Evolutionary conservation across 2,888 invertebrate species (phyloP), one percentile per base, ranked within the genome.

Genomic region (Belgica antarctica): DNA sequence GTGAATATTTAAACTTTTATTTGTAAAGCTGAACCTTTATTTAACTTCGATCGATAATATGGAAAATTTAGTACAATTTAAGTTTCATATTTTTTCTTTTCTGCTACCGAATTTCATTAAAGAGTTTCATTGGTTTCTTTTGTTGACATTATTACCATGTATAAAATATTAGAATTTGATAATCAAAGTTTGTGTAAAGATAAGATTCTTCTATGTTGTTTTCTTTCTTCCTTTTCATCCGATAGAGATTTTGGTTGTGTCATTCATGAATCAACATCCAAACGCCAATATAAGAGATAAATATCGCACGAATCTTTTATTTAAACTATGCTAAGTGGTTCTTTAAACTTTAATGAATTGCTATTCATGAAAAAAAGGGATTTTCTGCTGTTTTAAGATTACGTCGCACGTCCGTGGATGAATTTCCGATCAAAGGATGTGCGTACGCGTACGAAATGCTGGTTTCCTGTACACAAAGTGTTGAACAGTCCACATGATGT

Each of bases 1-100:
- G 15, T 41, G 41, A 41, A 41, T 41, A n/a, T 41, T 41, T 41
- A 41, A 41, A 41, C 22, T 52, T 52, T 52, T 52, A 17, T 2
- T 52, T n/a, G 52, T 52, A 52, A 68, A 68, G 68, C 68, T 68
- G 68, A 68, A 68, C 47, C 47, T 68, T 68, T 57, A 68, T 68
- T 68, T 57, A 68, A 68, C 52, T 68, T 68, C 52, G 46, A 52
- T 68, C 68, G 24, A 57, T 65, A 46, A 65, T 57, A 57, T 57
- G 41, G 57, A 68, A 68, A 66, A 52, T 52, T 57, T 19, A 68
- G 28, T 68, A 68, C 57, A 68, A 47, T n/a, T 57, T 28, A 57
- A n/a, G 22, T 8, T 41, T 41, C 31, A 7, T 31, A 31, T 31
- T 31, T 31, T 31, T 31, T 31, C n/a, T n/a, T 31, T 31, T 31